Percentiles rank a stretch among this genome's conserved stretches.
Conservation (phyloP, 2,888 invertebrate genomes). For the Drosophila neonasuta region DNA sequence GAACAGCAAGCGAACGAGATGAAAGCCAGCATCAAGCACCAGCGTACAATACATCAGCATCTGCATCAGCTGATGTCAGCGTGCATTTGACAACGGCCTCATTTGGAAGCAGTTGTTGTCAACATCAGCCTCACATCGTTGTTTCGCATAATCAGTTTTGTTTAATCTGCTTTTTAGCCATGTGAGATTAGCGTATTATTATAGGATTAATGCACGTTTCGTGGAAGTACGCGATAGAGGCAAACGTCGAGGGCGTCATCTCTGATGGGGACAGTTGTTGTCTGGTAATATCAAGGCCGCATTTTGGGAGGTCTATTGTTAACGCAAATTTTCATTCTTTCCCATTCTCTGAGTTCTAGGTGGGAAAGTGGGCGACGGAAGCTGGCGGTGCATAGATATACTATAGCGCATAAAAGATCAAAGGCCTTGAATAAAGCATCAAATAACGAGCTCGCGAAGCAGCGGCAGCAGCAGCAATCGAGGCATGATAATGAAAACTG, state of each 20-base stretch:
- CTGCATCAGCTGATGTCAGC: constrained; percentile 19
- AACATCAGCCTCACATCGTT: constrained; percentile 14
- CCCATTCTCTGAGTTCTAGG: neutral
- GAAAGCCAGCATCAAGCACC: constrained; percentile 16
- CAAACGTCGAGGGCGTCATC: constrained; percentile 11
- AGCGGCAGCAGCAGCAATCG: constrained; percentile 65
- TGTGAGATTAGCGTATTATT: constrained; percentile 63
- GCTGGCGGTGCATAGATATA: constrained; percentile 55
- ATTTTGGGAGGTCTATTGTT: constrained; percentile 51
- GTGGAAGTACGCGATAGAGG: neutral
- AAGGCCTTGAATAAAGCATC: constrained; percentile 70
- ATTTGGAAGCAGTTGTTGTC: constrained; percentile 11
- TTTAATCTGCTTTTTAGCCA: constrained; percentile 55
- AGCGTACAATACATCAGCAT: constrained; percentile 14
- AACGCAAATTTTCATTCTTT: constrained; percentile 31
- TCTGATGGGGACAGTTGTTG: constrained; percentile 46
- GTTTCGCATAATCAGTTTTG: constrained; percentile 56
- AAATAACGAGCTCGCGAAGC: constrained; percentile 64
- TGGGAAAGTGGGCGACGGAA: constrained; percentile 19
- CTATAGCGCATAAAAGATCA: constrained; percentile 69
- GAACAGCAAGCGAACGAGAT: neutral
- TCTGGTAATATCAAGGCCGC: constrained; percentile 59
- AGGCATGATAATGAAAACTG: constrained; percentile 74
- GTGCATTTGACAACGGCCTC: constrained; percentile 44
- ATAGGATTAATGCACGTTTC: constrained; percentile 52